phyloP scores from a whole-genome alignment of 2,797 vertebrate genomes.

The Enteromius radiatus region DNA sequence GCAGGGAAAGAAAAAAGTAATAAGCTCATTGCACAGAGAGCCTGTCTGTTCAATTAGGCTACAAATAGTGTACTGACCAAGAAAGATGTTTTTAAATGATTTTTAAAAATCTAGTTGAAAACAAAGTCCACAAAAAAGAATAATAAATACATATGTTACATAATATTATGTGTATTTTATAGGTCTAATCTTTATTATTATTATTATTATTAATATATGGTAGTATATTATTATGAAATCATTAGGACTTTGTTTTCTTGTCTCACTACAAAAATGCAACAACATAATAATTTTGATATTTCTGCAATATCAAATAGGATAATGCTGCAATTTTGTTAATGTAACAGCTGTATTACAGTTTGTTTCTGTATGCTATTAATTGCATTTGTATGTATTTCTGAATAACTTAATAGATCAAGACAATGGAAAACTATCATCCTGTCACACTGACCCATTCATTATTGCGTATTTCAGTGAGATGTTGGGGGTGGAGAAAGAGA shows the following conservation, averaged over 20 bases:
- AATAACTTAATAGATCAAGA: neutral
- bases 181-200: neutral
- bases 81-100: neutral
- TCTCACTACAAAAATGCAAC: neutral
- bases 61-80: neutral
- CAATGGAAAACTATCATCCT: neutral
- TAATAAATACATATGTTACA: neutral
- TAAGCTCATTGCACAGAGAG: neutral
- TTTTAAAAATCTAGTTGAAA: neutral
- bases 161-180: neutral
- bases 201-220: neutral
- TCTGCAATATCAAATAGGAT: no score
- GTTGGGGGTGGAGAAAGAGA: conserved; percentile 53
- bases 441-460: neutral
- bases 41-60: neutral
- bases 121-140: no score
- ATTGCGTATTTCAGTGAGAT: conserved; percentile 14
- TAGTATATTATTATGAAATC: neutral
- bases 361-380: neutral
- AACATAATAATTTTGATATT: neutral
- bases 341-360: no score
- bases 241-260: neutral
- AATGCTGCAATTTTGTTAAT: no score
- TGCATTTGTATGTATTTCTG: neutral
- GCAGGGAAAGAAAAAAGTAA: neutral